Conservation (phyloP, 2,113 vertebrate species). For the Myotis davidii region DNA sequence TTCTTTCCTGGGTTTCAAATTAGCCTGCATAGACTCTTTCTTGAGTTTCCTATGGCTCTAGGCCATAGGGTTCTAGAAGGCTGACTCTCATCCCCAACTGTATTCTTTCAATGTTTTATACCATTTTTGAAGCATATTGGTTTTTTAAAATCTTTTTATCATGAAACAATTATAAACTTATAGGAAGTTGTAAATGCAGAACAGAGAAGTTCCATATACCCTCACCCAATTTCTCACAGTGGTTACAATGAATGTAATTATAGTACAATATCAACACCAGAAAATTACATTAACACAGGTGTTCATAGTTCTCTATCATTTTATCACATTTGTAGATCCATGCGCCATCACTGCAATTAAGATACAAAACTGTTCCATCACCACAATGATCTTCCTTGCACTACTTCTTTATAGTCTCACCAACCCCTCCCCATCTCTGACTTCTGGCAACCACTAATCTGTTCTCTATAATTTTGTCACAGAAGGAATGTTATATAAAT, state of each 20-base stretch:
- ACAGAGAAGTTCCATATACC: background rate
- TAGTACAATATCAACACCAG: background rate
- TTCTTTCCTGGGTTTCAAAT: background rate
- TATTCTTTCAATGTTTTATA: background rate
- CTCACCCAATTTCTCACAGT: background rate
- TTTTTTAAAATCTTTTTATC: background rate
- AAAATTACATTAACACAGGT: background rate
- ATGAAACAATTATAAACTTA: conserved; percentile 7
- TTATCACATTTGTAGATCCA: background rate
- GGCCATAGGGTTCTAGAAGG: background rate
- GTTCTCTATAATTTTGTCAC: background rate
- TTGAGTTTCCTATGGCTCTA: background rate
- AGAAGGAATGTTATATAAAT: background rate
- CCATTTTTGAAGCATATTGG: background rate
- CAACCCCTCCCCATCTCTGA: background rate
- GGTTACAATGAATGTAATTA: background rate
- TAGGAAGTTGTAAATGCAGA: background rate
- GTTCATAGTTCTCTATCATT: background rate
- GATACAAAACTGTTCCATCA: background rate
- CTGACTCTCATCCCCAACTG: background rate
- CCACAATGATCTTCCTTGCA: background rate
- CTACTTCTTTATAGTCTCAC: background rate
- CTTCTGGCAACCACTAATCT: background rate
- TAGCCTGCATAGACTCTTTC: background rate
- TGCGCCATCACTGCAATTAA: background rate